Evolutionary conservation across 2,797 vertebrate genomes (phyloP).

Genomic region (Danio tinwini): DNA sequence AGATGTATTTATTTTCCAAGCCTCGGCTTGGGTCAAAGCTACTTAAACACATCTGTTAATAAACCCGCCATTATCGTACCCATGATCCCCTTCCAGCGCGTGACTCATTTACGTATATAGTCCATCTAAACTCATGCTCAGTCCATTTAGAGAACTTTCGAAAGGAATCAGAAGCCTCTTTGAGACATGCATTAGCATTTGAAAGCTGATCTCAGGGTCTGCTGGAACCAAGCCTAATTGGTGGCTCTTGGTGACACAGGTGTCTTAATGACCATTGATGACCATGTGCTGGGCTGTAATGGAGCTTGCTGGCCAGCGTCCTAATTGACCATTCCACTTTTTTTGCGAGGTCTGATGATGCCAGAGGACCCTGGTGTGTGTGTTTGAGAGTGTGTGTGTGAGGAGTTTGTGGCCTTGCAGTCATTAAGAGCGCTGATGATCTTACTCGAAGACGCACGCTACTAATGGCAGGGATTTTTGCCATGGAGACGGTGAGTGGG

Average conservation of each 20-base stretch:
- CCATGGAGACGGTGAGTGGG: slow-evolving; percentile 54
- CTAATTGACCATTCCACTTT: slow-evolving; percentile 60
- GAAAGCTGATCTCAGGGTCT: slow-evolving; percentile 49
- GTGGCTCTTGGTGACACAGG: slow-evolving; percentile 56
- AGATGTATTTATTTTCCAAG: slow-evolving; percentile 35
- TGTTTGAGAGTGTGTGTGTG: slow-evolving; percentile 44
- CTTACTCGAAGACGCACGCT: slow-evolving; percentile 39
- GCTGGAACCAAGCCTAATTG: slow-evolving; percentile 55
- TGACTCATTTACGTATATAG: slow-evolving; percentile 2
- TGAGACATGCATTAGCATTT: slow-evolving; percentile 56
- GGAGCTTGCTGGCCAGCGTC: slow-evolving; percentile 41
- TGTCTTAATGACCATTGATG: slow-evolving; percentile 62
- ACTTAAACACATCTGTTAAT: slow-evolving; percentile 31
- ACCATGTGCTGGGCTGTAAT: slow-evolving; percentile 51
- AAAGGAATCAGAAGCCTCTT: slow-evolving; percentile 15
- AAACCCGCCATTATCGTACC: slow-evolving; percentile 5
- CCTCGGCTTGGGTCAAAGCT: background rate
- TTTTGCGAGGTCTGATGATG: slow-evolving; percentile 19
- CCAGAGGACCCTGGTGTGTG: slow-evolving; percentile 33
- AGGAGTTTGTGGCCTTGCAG: slow-evolving; percentile 43
- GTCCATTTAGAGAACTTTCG: slow-evolving; percentile 19
- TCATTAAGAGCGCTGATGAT: slow-evolving; percentile 63
- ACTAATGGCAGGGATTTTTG: slow-evolving; percentile 58
- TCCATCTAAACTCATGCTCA: background rate
- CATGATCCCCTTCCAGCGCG: background rate